Percentiles rank a stretch among this genome's conserved stretches.
phyloP scores from a whole-genome alignment of 2,113 vertebrate genomes.

The Speoplatyrhinus poulsoni region DNA sequence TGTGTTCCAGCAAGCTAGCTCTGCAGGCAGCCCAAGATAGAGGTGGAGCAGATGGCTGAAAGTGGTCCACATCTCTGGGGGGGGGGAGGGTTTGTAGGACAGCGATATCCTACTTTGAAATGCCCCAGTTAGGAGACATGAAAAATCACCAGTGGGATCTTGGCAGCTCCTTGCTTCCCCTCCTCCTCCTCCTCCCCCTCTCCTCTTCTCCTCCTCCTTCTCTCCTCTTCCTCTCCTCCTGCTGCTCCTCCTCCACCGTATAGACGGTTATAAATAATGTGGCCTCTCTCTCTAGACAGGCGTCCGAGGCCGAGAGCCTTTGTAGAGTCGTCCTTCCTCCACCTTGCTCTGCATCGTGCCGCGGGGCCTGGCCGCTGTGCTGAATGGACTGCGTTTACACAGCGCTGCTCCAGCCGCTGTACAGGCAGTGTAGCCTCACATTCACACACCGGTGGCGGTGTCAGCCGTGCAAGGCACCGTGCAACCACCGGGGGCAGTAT shows the following conservation, averaged over 20 bases:
- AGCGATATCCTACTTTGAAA: slow-evolving; percentile 81
- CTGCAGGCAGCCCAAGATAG: slow-evolving; percentile 15
- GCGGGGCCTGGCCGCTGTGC: background rate
- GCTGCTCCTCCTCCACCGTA: slow-evolving; percentile 2
- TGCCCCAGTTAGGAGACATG: slow-evolving; percentile 79
- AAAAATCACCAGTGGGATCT: slow-evolving; percentile 77
- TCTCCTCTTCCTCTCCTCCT: background rate
- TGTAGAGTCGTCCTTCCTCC: slow-evolving; percentile 39
- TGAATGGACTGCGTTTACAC: too few relatives aligned
- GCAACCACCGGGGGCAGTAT: too few relatives aligned
- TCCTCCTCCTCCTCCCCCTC: slow-evolving; percentile 27
- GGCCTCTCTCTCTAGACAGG: slow-evolving; percentile 40
- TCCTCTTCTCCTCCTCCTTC: background rate
- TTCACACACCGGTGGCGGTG: too few relatives aligned
- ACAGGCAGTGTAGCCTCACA: too few relatives aligned
- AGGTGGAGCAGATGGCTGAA: slow-evolving; percentile 74
- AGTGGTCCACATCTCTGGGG: slow-evolving; percentile 78
- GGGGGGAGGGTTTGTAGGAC: slow-evolving; percentile 77
- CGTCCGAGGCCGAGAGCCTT: slow-evolving; percentile 25
- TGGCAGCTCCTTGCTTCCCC: slow-evolving; percentile 52
- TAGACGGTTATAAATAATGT: slow-evolving; percentile 63
- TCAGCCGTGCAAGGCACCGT: too few relatives aligned
- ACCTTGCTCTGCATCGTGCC: slow-evolving; percentile 22
- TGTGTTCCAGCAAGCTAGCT: background rate
- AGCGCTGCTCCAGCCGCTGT: too few relatives aligned